phyloP scores from a whole-genome alignment of 2,888 invertebrate genomes.

The Microctonus aethiopoides region DNA sequence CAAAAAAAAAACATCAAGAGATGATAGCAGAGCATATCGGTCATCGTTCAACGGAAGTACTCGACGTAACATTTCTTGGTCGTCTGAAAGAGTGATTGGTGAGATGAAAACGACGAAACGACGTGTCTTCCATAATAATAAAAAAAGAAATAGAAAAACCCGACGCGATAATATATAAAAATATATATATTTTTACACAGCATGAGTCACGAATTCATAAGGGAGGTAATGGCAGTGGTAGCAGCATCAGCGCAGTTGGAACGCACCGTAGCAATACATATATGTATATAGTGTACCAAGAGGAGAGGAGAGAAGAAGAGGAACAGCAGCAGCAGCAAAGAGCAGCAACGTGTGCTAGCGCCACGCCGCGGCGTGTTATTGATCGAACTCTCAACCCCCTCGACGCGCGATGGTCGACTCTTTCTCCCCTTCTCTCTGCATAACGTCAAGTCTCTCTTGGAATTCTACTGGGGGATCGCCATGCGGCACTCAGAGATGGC shows the following conservation, averaged over 20 bases:
- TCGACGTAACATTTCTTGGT: background rate
- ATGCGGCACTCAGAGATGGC: slow-evolving; percentile 51
- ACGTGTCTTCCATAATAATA: background rate
- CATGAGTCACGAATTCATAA: slow-evolving; percentile 14
- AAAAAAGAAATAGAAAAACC: background rate
- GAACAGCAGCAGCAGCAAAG: slow-evolving; percentile 37
- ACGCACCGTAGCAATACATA: background rate
- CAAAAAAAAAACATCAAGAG: background rate
- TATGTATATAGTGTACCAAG: no score
- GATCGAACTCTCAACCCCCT: slow-evolving; percentile 57
- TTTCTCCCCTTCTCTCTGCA: slow-evolving; percentile 36
- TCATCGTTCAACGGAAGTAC: slow-evolving; percentile 1
- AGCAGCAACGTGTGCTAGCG: slow-evolving; percentile 49
- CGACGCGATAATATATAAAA: background rate
- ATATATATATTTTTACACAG: background rate
- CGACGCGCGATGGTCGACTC: slow-evolving; percentile 28
- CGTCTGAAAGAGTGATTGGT: background rate
- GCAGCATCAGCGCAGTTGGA: background rate
- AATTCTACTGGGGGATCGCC: slow-evolving; percentile 42
- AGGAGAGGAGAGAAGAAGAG: background rate
- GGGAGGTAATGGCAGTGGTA: background rate
- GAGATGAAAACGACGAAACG: background rate
- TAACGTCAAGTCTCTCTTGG: slow-evolving; percentile 38
- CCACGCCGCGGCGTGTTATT: slow-evolving; percentile 65
- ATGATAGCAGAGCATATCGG: slow-evolving; percentile 3